Conservation (phyloP, 64 coral and sea anemone species). For the Actinia equina region DNA sequence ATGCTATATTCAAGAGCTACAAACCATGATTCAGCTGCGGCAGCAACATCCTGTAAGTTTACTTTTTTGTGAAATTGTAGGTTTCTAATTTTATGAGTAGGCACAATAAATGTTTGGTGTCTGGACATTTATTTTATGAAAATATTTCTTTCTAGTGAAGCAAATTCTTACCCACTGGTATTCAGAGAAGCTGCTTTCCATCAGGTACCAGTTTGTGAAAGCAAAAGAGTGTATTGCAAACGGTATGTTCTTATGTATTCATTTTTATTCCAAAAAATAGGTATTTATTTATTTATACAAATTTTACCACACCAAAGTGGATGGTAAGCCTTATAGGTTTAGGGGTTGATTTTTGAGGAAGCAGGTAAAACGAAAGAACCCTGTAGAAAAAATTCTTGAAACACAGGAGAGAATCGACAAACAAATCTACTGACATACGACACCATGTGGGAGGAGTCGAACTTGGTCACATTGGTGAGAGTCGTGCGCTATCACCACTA, state of each 20-base stretch:
- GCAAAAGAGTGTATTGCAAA: background rate
- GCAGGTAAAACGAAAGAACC: no score
- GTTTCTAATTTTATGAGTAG: background rate
- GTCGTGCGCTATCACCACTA: no score
- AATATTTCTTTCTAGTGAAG: background rate
- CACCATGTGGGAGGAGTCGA: no score
- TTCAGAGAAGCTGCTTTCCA: slow-evolving; percentile 18
- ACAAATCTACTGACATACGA: no score
- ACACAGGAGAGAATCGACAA: no score
- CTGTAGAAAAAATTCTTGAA: no score
- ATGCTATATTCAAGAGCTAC: slow-evolving; percentile 33
- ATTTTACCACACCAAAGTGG: no score
- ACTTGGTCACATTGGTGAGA: no score
- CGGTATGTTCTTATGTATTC: background rate
- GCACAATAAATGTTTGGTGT: background rate
- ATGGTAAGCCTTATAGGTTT: no score
- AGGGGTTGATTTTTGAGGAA: no score
- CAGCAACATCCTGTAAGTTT: slow-evolving; percentile 26
- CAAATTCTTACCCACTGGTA: slow-evolving; percentile 17
- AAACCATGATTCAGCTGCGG: slow-evolving; percentile 27
- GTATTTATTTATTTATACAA: no score
- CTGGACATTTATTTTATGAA: background rate
- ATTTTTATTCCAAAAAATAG: background rate
- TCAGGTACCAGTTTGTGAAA: slow-evolving; percentile 24
- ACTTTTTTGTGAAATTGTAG: background rate